These are phyloP conservation scores for Parazoanthus atlanticus DNA, from an alignment of 92 coral and sea anemone species.

Conservation along the genomic window DNA sequence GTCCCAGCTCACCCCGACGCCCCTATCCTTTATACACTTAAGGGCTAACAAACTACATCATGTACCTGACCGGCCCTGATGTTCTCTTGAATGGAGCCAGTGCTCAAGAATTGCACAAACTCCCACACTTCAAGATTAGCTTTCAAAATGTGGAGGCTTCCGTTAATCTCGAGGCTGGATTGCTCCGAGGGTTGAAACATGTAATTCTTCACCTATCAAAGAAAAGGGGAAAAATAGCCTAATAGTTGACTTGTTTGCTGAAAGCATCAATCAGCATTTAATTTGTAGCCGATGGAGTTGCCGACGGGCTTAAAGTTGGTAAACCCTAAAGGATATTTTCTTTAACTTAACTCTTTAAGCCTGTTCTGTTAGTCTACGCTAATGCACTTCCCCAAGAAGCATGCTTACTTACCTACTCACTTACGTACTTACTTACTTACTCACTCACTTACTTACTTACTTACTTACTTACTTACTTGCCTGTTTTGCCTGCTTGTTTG, in stretches of 20 bases:
- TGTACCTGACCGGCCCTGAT: constrained; percentile 65
- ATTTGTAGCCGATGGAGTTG: no score
- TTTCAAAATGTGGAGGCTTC: constrained; percentile 57
- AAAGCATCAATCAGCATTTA: no score
- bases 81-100: constrained; percentile 60
- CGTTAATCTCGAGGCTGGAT: constrained; percentile 47
- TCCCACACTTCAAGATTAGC: constrained; percentile 67
- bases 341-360: no score
- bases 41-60: no score
- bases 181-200: constrained; percentile 47
- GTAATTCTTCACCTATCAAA: constrained; percentile 63
- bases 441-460: not conserved
- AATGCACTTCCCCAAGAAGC: not conserved
- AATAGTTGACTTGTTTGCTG: not conserved
- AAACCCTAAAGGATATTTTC: no score
- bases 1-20: no score
- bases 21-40: no score
- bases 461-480: no score
- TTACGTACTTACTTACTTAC: not conserved
- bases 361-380: not conserved
- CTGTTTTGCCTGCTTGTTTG: not conserved
- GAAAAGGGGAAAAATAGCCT: not conserved
- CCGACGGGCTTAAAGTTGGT: no score
- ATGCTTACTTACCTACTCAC: not conserved
- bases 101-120: constrained; percentile 66